Evolutionary conservation across 2,797 vertebrate species (phyloP), one percentile per base, ranked within the genome.

Genomic region (Tarsius wallacei): DNA sequence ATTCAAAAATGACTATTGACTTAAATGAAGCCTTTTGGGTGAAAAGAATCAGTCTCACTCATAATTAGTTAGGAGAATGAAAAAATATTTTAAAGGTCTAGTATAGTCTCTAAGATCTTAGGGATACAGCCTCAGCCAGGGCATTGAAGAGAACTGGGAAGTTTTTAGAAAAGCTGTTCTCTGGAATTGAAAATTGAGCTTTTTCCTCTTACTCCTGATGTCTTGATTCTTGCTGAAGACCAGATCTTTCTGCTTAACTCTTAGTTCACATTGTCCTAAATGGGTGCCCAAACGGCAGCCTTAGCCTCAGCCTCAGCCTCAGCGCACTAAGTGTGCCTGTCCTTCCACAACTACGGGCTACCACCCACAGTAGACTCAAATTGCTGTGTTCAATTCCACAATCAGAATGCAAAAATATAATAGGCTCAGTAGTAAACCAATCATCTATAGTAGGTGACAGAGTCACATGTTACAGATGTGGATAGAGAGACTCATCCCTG

Each of bases 1-100:
- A 73, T 68, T 94, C 66, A 73, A 83, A 80, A 95, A 87, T 66
- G 31, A 31, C 9, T 49, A 31, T 74, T 84, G 59, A 86, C 4
- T 81, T 84, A 77, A 31, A 31, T 33, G 24, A 93, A 63, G 13
- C 8, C 36, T 61, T 71, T 74, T 59, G 47, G 59, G 61, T 89
- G 12, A 4, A 21, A 89, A 89, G 21, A 93, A 70, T 49, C 26
- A 76, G 51, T 77, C 22, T 86, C 31, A 36, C 15, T 76, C 26
- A 16, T 66, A n/a, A 8, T 68, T 87, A 87, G 1, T 70, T 94
- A 82, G 28, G 31, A 73, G 21, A 93, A 89, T 74, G 24, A 42
- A 9, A 70, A 94, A 90, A 16, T 63, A 57, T 42, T 66, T 10
- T n/a, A 82, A 93, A 78, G 16, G 36, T 21, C 78, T 57, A 19